Conservation (phyloP, 1,140 invertebrate species). For the Drosophila oshimai region DNA sequence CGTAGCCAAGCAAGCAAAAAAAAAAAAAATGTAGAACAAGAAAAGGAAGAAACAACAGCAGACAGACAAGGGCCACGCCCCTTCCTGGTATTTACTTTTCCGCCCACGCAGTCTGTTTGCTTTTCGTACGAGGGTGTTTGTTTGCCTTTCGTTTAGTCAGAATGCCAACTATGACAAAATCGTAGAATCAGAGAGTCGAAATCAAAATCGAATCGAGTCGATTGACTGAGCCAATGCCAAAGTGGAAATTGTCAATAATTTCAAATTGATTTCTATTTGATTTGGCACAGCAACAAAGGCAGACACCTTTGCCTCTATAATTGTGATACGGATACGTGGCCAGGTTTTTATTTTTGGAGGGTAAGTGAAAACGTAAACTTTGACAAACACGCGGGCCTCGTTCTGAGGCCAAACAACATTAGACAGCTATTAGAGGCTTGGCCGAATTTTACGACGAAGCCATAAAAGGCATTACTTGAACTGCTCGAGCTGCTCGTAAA, state of each 20-base stretch:
- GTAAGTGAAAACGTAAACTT: conserved; percentile 67
- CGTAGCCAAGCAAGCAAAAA: conserved; percentile 11
- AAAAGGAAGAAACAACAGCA: conserved; percentile 10
- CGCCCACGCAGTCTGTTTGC: conserved; percentile 46
- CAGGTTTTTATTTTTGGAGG: neutral
- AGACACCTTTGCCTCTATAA: conserved; percentile 45
- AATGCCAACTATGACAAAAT: conserved; percentile 66
- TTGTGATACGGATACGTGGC: conserved; percentile 33
- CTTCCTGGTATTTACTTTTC: conserved; percentile 52
- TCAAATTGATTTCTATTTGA: conserved; percentile 82
- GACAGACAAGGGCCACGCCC: conserved; percentile 30
- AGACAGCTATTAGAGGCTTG: conserved; percentile 75
- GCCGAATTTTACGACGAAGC: conserved; percentile 64
- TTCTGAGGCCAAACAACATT: conserved; percentile 59
- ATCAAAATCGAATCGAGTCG: conserved; percentile 44
- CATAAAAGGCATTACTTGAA: conserved; percentile 73
- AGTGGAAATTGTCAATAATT: conserved; percentile 82
- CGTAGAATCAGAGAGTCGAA: conserved; percentile 44
- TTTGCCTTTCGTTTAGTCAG: conserved; percentile 73
- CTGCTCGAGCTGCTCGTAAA: conserved; percentile 60
- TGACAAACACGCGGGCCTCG: conserved; percentile 34
- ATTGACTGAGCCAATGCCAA: conserved; percentile 71
- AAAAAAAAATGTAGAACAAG: conserved; percentile 15
- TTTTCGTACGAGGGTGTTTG: conserved; percentile 36
- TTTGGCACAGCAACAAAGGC: conserved; percentile 63